Percentiles rank a stretch among this genome's conserved stretches.
Conservation (phyloP, 2,113 vertebrate genomes). For the Tyto alba region DNA sequence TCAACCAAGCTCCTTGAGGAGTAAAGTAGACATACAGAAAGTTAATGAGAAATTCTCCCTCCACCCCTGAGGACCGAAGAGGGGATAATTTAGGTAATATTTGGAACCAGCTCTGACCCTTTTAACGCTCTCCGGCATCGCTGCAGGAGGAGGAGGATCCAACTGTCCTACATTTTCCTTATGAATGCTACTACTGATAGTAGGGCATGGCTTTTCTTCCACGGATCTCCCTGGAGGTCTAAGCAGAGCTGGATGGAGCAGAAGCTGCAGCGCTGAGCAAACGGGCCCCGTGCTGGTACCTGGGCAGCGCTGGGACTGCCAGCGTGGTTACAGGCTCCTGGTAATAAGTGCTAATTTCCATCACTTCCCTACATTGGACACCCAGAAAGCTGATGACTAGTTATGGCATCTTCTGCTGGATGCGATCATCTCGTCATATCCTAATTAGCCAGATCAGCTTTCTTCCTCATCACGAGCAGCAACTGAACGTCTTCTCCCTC, state of each 20-base stretch:
- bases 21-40: not conserved
- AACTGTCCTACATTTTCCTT: slow-evolving; percentile 21
- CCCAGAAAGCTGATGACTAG: not conserved
- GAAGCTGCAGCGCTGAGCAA: not conserved
- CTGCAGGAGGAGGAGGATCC: not conserved
- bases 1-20: slow-evolving; percentile 1
- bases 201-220: not conserved
- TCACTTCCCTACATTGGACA: not conserved
- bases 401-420: not conserved
- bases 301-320: not conserved
- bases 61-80: not conserved
- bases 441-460: not conserved
- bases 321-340: not conserved
- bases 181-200: not conserved
- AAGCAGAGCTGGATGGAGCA: not conserved
- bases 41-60: slow-evolving; percentile 51
- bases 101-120: slow-evolving; percentile 9
- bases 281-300: not conserved
- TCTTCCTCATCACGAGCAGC: not conserved
- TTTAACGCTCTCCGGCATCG: not conserved
- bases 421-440: not conserved
- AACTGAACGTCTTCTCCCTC: not conserved
- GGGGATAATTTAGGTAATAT: slow-evolving; percentile 26
- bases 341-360: not conserved
- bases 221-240: not conserved